Evolutionary conservation across 2,888 invertebrate species (phyloP).

Genomic region (Eilema griseolum): DNA sequence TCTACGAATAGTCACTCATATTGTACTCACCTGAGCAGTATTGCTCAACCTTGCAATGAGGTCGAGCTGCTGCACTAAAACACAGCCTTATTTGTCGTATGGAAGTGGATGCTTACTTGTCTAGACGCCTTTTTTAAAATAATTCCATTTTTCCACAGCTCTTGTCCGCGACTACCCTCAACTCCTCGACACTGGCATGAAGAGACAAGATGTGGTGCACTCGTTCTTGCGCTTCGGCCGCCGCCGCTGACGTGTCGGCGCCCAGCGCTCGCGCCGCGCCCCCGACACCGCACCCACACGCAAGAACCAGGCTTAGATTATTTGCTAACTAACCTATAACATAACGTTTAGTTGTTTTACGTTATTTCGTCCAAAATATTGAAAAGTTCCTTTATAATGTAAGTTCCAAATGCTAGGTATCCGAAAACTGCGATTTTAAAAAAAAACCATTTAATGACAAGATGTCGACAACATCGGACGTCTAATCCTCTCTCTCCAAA

Average conservation of each 20-base stretch:
- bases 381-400: constrained; percentile 63
- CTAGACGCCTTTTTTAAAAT: background rate
- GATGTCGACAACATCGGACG: constrained; percentile 53
- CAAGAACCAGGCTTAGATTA: constrained; percentile 57
- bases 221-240: constrained; percentile 96
- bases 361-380: constrained; percentile 81
- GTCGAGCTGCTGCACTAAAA: too few relatives aligned
- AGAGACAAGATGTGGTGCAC: constrained; percentile 96
- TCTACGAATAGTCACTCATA: too few relatives aligned
- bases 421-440: constrained; percentile 58
- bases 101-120: too few relatives aligned
- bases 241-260: constrained; percentile 87
- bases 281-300: constrained; percentile 47
- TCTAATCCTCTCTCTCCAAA: constrained; percentile 75
- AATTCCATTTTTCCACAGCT: constrained; percentile 56
- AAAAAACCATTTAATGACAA: constrained; percentile 35
- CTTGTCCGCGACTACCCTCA: constrained; percentile 84
- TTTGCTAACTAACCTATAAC: constrained; percentile 44
- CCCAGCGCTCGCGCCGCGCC: constrained; percentile 50
- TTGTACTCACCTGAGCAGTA: too few relatives aligned
- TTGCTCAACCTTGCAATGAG: too few relatives aligned
- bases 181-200: constrained; percentile 89
- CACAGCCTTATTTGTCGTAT: too few relatives aligned
- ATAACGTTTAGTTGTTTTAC: constrained; percentile 49
- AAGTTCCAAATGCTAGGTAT: constrained; percentile 58